A percentile compares a stretch with the other conserved stretches of the same genome.
Evolutionary conservation across 2,113 vertebrate genomes (phyloP).

Genomic region (Chaetodon auriga): DNA sequence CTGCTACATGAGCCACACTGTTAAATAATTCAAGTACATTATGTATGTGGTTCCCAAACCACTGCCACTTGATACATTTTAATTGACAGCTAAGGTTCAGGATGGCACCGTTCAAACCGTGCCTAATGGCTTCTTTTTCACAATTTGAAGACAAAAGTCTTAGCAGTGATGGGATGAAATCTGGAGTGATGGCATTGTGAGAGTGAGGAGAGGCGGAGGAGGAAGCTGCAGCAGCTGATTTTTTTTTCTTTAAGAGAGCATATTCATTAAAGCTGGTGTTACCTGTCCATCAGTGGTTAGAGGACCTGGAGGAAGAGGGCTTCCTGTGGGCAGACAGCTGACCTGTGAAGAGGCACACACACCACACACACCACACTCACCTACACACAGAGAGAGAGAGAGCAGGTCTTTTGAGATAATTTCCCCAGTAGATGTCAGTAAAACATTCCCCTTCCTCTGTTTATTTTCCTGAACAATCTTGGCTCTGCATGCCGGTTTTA

Average conservation of each 20-base stretch:
- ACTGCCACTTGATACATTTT: constrained; percentile 47
- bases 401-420: constrained; percentile 22
- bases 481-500: neutral
- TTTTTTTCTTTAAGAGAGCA: neutral
- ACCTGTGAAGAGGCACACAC: neutral
- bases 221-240: neutral
- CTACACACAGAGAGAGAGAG: neutral
- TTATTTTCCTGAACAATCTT: constrained; percentile 27
- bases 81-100: constrained; percentile 67
- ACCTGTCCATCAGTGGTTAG: constrained; percentile 19
- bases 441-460: constrained; percentile 64
- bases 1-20: constrained; percentile 9
- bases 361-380: neutral
- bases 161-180: constrained; percentile 31
- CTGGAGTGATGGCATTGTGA: constrained; percentile 40
- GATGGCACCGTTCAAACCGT: constrained; percentile 22
- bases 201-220: neutral
- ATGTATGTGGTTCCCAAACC: constrained; percentile 24
- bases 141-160: constrained; percentile 38
- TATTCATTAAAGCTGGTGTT: constrained; percentile 42
- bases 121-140: constrained; percentile 40
- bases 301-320: constrained; percentile 6
- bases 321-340: constrained; percentile 18
- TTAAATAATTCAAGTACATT: constrained; percentile 62
- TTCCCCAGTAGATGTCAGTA: constrained; percentile 83